A percentile compares a stretch with the other conserved stretches of the same genome.
These are phyloP conservation scores for Pandemis cinnamomeana DNA, from an alignment of 2,888 invertebrate species.

Conservation along the genomic window DNA sequence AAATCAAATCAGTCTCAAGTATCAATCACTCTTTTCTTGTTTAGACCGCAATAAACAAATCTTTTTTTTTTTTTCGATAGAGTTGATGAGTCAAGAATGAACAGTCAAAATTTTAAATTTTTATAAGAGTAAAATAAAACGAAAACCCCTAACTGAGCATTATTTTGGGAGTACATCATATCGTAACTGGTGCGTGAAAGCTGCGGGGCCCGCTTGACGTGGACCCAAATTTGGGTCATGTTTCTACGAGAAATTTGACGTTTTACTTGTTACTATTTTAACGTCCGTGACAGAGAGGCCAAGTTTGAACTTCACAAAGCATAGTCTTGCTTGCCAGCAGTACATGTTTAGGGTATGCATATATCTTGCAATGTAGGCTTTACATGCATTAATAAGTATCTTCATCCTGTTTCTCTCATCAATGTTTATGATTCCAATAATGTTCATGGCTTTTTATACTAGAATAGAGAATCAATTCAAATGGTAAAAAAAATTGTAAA, in stretches of 20 bases:
- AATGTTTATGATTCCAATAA: not conserved
- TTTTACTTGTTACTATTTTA: conserved; percentile 56
- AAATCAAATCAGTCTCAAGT: too few species aligned
- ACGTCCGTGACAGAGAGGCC: not conserved
- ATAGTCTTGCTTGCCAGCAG: not conserved
- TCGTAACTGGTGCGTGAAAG: conserved; percentile 33
- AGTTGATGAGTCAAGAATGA: too few species aligned
- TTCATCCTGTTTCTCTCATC: not conserved
- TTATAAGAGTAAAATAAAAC: not conserved
- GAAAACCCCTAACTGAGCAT: not conserved
- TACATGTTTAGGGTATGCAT: not conserved
- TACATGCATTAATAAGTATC: not conserved
- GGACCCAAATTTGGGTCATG: conserved; percentile 63
- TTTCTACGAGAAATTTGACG: conserved; percentile 66
- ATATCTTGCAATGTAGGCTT: not conserved
- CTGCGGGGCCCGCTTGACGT: conserved; percentile 43
- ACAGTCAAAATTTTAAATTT: too few species aligned
- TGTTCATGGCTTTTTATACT: not conserved
- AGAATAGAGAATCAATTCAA: too few species aligned
- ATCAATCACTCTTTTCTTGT: too few species aligned
- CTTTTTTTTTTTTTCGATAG: too few species aligned
- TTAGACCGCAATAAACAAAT: too few species aligned
- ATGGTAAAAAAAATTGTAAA: too few species aligned
- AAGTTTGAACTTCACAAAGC: not conserved
- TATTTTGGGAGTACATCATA: conserved; percentile 22